Evolutionary conservation across 1,140 invertebrate genomes (phyloP), one percentile per base, ranked within the genome.

Genomic region (Drosophila triauraria): DNA sequence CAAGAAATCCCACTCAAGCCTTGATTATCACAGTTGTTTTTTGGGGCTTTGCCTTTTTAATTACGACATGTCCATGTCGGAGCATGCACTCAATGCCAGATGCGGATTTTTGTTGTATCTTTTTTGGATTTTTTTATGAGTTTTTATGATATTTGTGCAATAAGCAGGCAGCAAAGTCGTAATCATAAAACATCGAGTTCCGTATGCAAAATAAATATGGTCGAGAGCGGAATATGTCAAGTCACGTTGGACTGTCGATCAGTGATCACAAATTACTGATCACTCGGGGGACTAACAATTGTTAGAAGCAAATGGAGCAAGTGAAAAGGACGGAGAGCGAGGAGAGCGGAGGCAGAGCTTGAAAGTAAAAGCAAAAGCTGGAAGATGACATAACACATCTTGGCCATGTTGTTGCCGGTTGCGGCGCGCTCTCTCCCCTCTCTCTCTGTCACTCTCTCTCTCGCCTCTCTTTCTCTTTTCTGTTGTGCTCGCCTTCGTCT

Each of bases 231-330:
- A 46, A 53, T 58, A 35, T 76, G 63, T 59, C 74, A 47, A 77
- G 75, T 53, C 72, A 76, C 43, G 60, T 53, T 56, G 71, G 10
- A 32, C 20, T 23, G 62, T 54, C 17, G 62, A 38, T 40, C 12
- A 32, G 17, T 38, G 44, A 64, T 48, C 51, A 48, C 35, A 56
- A 56, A 56, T 56, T 42, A 40, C 23, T 48, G 71, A 65, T 76
- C 54, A 67, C 53, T 46, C 12, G 60, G 32, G 60, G 32, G 20
- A 15, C 32, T 54, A 20, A 40, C 74, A 53, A 58, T 57, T 76
- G 74, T 44, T 76, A 76, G 72, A 76, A 76, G 72, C 72, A 59
- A 76, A 59, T 67, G 72, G 68, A 72, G 51, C 53, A 69, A 17
- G 20, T 6, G 38, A 60, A 13, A 30, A 12, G 12, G 54, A 61